Evolutionary conservation across 1,140 invertebrate genomes (phyloP).

Genomic region (Caenorhabditis brenneri): DNA sequence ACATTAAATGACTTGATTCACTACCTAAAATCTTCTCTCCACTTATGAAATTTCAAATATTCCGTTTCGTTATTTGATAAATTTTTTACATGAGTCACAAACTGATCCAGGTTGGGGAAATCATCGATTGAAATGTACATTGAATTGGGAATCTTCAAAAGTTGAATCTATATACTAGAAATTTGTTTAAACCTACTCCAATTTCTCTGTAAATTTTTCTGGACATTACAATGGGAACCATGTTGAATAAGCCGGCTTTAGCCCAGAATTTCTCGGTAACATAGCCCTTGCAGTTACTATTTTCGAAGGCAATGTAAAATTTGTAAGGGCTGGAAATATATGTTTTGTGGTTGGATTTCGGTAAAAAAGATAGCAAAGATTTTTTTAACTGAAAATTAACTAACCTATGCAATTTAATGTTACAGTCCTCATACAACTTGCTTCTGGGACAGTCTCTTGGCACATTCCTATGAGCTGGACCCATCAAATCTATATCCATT

Average conservation of each 20-base stretch:
- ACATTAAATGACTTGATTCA: too few relatives aligned
- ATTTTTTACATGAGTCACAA: too few relatives aligned
- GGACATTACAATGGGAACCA: slow-evolving; percentile 41
- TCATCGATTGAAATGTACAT: slow-evolving; percentile 46
- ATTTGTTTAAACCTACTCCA: background rate
- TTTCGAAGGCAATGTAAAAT: slow-evolving; percentile 95
- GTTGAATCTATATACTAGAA: background rate
- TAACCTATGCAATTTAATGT: background rate
- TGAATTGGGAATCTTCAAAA: slow-evolving; percentile 27
- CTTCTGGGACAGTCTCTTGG: background rate
- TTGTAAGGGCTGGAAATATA: slow-evolving; percentile 90
- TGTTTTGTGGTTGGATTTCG: background rate
- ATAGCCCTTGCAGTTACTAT: slow-evolving; percentile 93
- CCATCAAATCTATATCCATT: background rate
- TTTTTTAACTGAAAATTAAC: background rate
- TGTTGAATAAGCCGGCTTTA: background rate
- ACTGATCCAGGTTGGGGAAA: too few relatives aligned
- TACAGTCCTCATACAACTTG: background rate
- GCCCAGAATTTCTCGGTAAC: slow-evolving; percentile 83
- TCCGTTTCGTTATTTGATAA: too few relatives aligned
- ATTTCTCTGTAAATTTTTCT: slow-evolving; percentile 39
- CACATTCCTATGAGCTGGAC: background rate
- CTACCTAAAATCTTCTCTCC: too few relatives aligned
- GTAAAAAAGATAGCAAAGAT: too few relatives aligned
- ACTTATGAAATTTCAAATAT: too few relatives aligned